Base-by-base conservation (phyloP, 2,888 invertebrate species). In the Plagiodera versicolora region DNA sequence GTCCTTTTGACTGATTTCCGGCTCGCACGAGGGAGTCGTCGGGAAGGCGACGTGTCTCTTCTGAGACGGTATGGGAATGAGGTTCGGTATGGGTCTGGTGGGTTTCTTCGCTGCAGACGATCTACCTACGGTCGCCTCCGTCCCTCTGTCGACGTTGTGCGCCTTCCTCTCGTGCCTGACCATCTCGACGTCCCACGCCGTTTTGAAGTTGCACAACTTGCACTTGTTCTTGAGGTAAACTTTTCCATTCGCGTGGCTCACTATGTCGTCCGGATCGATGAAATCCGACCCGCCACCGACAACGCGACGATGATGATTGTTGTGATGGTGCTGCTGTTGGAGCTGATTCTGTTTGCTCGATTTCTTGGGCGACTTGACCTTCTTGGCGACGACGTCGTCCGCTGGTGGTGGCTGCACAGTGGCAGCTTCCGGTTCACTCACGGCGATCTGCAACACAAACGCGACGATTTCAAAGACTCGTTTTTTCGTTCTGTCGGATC, bases 71-170 rank as follows among this genome's bases (percentile, higher is more conserved):
- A 91, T 84, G 4, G 91, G 91, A 75, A 91, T 91, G 48, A 91
- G 83, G 77, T 90, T 90, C 52, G 91, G 91, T 67, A 90, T 85
- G 0, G 91, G 91, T 55, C 90, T 82, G 10, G 85, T 80, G 50
- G 79, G 72, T 70, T 82, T 83, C 67, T 74, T 74, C 32, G 61
- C 63, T 64, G 61, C 64, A 39, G 63, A 56, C 47, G n/a, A n/a
- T n/a, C n/a, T n/a, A n/a, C n/a, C n/a, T n/a, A n/a, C n/a, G n/a
- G n/a, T n/a, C n/a, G n/a, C n/a, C n/a, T n/a, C n/a, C n/a, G n/a
- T n/a, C n/a, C n/a, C 72, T 65, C 78, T 74, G 61, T 77, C 78
- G 64, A 80, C 75, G 64, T 77, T 79, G 74, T 81, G 84, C 56
- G 76, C 82, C 73, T 80, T 79, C 58, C 77, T 76, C 67, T 83